Percentiles rank a stretch among this genome's conserved stretches.
phyloP scores from a whole-genome alignment of 2,888 invertebrate genomes.

The Pristionchus fissidentatus region DNA sequence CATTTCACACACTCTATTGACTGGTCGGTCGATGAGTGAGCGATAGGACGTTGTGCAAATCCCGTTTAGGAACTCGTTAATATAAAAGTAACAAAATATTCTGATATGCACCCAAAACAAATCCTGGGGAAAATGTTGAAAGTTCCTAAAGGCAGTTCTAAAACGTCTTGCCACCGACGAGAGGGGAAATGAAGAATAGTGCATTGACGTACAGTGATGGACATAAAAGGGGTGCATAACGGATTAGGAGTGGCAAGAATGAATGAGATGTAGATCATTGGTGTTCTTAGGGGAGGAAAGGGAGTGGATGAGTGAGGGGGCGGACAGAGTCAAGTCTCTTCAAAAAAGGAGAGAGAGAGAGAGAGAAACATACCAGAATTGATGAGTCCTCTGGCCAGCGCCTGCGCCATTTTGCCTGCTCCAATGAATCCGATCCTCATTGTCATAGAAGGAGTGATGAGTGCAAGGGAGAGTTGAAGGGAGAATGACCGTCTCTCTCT shows the following conservation, averaged over 20 bases:
- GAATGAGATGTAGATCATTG: too few species aligned
- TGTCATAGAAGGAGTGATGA: not conserved
- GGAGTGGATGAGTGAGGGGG: not conserved
- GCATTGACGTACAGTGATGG: not conserved
- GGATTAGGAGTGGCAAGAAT: not conserved
- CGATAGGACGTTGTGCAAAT: too few species aligned
- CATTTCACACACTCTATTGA: too few species aligned
- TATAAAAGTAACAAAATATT: too few species aligned
- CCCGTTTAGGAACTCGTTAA: too few species aligned
- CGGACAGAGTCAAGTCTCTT: not conserved
- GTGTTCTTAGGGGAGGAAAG: too few species aligned
- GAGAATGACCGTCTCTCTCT: constrained; percentile 6
- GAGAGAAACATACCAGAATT: constrained; percentile 81
- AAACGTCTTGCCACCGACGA: too few species aligned
- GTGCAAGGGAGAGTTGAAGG: not conserved
- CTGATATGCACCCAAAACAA: too few species aligned
- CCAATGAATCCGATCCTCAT: constrained; percentile 87
- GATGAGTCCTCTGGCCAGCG: constrained; percentile 90
- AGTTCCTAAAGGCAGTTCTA: too few species aligned
- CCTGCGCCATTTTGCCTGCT: constrained; percentile 92
- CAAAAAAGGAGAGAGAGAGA: not conserved
- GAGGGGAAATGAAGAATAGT: constrained; percentile 16
- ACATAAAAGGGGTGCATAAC: not conserved
- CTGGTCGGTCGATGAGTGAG: too few species aligned
- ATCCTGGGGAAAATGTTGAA: too few species aligned